Evolutionary conservation across 35 echinoderm and acorn worm genomes (phyloP), one percentile per base, ranked within the genome.

Genomic region (Amphiura filiformis): DNA sequence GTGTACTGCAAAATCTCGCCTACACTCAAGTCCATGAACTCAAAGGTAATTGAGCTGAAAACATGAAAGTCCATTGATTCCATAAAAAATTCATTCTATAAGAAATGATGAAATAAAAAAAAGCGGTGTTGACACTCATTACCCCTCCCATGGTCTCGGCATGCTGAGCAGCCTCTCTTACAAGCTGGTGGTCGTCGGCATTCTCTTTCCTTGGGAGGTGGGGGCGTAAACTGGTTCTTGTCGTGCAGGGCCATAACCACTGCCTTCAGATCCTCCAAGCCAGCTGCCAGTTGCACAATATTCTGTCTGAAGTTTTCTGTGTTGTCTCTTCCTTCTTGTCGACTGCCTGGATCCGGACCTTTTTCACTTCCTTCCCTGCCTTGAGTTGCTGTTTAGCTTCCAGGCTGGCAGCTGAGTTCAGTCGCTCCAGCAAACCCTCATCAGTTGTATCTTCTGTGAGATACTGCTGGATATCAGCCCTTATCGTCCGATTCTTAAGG

Each of bases 401-500:
- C 20, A 80, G 65, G 9, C 31, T 37, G 13, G 23, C 79, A 18
- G 39, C 79, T 14, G 20, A 5, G 32, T 77, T 81, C 1, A 86
- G 28, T 22, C 79, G 30, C 31, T 92, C 90, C 38, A 92, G 36
- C n/a, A 92, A 18, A 22, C 31, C 77, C 57, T 92, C 90, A 87
- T 92, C 90, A 26, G 83, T 36, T 23, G 75, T 64, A 0, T 33
- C 1, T 77, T 84, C 26, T 9, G 28, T 37, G 0, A 90, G 38
- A 28, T 34, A 84, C n/a, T 37, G 90, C 35, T 86, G 79, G n/a
- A 91, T 0, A 17, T 91, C 77, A 5, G 22, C 0, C 22, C 47
- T 18, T 0, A 92, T 32, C 32, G n/a, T 34, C 9, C 36, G 37
- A 37, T 65, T 88, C 44, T 20, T 34, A 13, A 87, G 61, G 5